phyloP scores from a whole-genome alignment of 2,797 vertebrate species.

The Nannoperca obscura region DNA sequence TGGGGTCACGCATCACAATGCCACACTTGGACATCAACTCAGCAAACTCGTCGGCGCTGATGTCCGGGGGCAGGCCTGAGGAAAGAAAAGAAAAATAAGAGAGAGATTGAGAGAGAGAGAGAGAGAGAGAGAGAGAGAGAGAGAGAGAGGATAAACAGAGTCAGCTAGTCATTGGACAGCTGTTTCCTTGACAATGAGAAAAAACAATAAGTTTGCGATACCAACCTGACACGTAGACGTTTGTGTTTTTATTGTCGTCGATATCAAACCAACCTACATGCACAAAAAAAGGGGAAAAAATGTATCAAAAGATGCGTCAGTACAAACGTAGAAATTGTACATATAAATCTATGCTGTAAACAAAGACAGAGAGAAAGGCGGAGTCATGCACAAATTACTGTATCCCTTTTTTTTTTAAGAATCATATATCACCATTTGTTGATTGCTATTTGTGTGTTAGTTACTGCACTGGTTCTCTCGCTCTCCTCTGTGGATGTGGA shows the following conservation, averaged over 20 bases:
- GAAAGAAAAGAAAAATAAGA: neutral
- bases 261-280: conserved; percentile 95
- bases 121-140: neutral
- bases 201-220: neutral
- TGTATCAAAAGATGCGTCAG: neutral
- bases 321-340: neutral
- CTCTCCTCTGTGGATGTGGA: neutral
- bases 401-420: neutral
- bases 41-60: conserved; percentile 93
- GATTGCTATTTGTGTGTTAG: conserved; percentile 1
- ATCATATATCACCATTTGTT: neutral
- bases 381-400: neutral
- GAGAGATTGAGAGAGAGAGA: neutral
- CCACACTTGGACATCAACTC: conserved; percentile 96
- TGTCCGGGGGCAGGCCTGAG: conserved; percentile 93
- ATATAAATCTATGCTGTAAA: neutral
- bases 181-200: neutral
- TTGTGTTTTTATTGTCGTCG: conserved; percentile 94
- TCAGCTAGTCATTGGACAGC: neutral
- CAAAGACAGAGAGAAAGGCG: neutral
- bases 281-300: conserved; percentile 20
- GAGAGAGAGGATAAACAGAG: neutral
- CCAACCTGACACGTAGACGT: conserved; percentile 96
- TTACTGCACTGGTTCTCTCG: neutral
- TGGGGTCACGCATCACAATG: conserved; percentile 95